Evolutionary conservation across 2,888 invertebrate species (phyloP).

Genomic region (Lycophotia porphyrea): DNA sequence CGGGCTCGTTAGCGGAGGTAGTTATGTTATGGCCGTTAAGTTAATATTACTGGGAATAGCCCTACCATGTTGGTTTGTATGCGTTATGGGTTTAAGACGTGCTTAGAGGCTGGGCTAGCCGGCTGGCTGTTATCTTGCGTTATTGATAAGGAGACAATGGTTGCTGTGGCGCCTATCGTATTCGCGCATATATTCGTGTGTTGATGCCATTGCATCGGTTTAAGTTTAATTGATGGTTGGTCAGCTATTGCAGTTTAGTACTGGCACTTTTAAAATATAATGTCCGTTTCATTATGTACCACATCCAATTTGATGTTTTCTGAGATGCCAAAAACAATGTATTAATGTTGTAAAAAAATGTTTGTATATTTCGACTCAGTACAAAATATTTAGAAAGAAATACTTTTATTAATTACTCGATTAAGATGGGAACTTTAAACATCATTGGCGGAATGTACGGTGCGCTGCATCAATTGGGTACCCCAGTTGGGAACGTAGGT

Average conservation of each 20-base stretch:
- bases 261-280: background rate
- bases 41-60: constrained; percentile 49
- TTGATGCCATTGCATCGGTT: background rate
- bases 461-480: too few species aligned
- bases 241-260: background rate
- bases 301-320: background rate
- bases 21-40: constrained; percentile 47
- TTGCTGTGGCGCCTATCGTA: background rate
- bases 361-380: background rate
- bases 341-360: background rate
- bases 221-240: constrained; percentile 4
- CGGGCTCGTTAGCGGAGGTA: constrained; percentile 28
- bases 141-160: background rate
- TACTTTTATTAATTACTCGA: background rate
- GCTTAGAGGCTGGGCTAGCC: background rate
- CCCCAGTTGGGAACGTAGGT: too few species aligned
- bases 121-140: constrained; percentile 14
- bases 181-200: too few species aligned
- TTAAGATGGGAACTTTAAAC: background rate
- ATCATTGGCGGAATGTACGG: too few species aligned
- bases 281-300: background rate
- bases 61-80: constrained; percentile 16
- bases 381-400: background rate
- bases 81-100: constrained; percentile 41
- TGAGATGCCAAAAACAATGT: background rate